These are phyloP conservation scores for Dufourea novaeangliae DNA, from an alignment of 1,140 invertebrate species.

Conservation along the genomic window DNA sequence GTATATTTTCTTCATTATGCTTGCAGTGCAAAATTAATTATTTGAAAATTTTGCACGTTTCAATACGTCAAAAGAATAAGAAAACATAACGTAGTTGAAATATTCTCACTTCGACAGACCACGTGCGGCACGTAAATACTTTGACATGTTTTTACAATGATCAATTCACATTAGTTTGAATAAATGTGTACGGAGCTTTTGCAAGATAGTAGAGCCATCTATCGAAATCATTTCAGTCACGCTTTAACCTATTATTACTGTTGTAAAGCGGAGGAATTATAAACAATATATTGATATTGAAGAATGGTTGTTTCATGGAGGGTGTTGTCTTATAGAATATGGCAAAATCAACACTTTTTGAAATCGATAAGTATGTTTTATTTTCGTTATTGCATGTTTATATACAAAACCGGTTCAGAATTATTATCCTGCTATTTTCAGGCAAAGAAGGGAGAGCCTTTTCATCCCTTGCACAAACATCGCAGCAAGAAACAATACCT, in stretches of 20 bases:
- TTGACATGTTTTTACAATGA: neutral
- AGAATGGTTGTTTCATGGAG: conserved; percentile 3
- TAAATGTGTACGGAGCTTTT: neutral
- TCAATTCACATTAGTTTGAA: neutral
- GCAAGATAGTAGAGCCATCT: neutral
- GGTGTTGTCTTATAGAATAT: neutral
- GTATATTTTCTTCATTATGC: neutral
- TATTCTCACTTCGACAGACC: neutral
- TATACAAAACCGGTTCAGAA: neutral
- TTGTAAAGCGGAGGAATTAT: neutral
- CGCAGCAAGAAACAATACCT: neutral
- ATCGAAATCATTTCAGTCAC: too few relatives aligned
- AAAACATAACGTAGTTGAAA: neutral
- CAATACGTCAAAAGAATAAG: neutral
- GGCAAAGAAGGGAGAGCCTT: conserved; percentile 7
- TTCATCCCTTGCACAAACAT: neutral
- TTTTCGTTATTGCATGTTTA: neutral
- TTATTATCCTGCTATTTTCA: conserved; percentile 1
- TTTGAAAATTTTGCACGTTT: neutral
- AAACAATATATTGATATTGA: neutral
- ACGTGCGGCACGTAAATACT: neutral
- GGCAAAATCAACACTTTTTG: neutral
- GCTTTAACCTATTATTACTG: too few relatives aligned
- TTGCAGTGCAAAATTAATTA: neutral
- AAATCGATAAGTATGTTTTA: conserved; percentile 15